These are phyloP conservation scores for Andrena fulva DNA, from an alignment of 2,888 invertebrate species.

Conservation along the genomic window DNA sequence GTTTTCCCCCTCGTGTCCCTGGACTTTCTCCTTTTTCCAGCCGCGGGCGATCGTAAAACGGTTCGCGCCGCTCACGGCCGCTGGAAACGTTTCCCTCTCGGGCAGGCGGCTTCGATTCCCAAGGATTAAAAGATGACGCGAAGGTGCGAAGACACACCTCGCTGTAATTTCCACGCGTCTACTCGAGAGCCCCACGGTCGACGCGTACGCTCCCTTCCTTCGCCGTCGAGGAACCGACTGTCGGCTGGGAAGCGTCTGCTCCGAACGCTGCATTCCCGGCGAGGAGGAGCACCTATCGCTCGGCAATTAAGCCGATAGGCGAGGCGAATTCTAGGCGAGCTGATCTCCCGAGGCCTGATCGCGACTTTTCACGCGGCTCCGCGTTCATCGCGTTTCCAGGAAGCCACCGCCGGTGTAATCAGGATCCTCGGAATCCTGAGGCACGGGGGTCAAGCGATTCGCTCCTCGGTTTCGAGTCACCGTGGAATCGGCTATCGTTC, in stretches of 20 bases:
- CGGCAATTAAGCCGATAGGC: conserved; percentile 8
- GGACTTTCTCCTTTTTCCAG: conserved; percentile 22
- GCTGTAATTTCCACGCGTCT: too few species aligned
- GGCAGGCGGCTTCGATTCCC: too few species aligned
- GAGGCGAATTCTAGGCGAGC: conserved; percentile 3
- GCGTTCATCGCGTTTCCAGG: conserved; percentile 33
- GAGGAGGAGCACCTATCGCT: conserved; percentile 9
- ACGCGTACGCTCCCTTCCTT: too few species aligned
- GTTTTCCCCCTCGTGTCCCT: conserved; percentile 12
- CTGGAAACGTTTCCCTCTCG: too few species aligned
- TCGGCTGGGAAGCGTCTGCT: too few species aligned
- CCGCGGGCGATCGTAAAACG: conserved; percentile 6
- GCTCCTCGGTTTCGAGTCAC: conserved; percentile 37
- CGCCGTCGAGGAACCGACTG: too few species aligned
- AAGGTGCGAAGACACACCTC: conserved; percentile 13
- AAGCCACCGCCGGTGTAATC: conserved; percentile 37
- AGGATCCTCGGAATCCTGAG: conserved; percentile 34
- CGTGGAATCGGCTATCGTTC: conserved; percentile 41
- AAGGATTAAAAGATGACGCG: not conserved
- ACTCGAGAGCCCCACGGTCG: too few species aligned
- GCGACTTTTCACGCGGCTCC: conserved; percentile 13
- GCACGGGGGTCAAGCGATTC: conserved; percentile 50
- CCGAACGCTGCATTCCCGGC: too few species aligned
- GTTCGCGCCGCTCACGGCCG: too few species aligned
- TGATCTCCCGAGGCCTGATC: not conserved